Base-by-base conservation (phyloP, 2,113 vertebrate species). In the Platycercus adscitus region DNA sequence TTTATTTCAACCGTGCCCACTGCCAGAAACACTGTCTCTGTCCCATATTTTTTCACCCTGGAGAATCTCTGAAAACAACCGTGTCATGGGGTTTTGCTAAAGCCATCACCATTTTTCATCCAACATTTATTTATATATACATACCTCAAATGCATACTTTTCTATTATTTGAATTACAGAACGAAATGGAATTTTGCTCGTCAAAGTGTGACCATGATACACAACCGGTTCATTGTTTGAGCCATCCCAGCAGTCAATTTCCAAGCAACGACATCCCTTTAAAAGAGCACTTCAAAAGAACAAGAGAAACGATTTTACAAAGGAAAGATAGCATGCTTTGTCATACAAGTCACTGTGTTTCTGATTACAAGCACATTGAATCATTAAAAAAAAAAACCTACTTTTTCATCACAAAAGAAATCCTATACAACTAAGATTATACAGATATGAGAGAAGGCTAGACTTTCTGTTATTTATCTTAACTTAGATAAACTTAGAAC, bases 241-340 rank as follows among this genome's bases (percentile, higher is more conserved):
- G 39, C 99, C 99, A 64, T 99, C 98, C 98, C 99, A 99, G 97
- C 99, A 99, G 96, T 99, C 99, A 63, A 99, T 98, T 96, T 99
- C 99, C 94, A 99, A 91, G 84, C 99, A 99, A 53, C 99, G 99
- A 35, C 99, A 99, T 80, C 98, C 99, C 96, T 98, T 98, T 73
- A 98, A 95, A 52, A 99, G 98, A 89, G 99, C 98, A 21, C 99
- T 99, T 96, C 18, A 44, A 43, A 92, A 95, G 50, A 94, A 61
- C 14, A 35, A 70, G 49, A 63, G 37, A 91, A 94, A 95, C 18
- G 26, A 55, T 58, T 86, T 84, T 37, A 37, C 4, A 84, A 49
- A 82, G 82, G 15, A 58, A 52, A 70, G 14, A 41, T 29, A 28
- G 0, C 18, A 49, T 8, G 44, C 7, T 70, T 86, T 52, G 80